Conservation (phyloP, 1,140 invertebrate genomes). For the Chymomyza costata region DNA sequence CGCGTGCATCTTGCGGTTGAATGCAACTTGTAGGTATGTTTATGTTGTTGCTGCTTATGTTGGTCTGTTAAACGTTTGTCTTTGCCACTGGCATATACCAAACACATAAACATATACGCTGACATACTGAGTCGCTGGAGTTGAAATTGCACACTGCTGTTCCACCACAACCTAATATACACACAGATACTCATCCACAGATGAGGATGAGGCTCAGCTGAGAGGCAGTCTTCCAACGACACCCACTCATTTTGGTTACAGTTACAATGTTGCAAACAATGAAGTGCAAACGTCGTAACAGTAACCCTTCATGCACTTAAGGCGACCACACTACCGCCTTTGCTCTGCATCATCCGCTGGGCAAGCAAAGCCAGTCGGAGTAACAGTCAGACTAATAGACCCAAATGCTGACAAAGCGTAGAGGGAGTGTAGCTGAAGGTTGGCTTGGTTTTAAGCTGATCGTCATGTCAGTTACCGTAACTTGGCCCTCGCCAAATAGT, state of each 20-base stretch:
- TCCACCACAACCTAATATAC: too few relatives aligned
- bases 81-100: constrained; percentile 17
- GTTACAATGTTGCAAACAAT: background rate
- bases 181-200: background rate
- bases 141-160: constrained; percentile 26
- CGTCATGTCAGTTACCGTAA: too few relatives aligned
- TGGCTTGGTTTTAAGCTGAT: constrained; percentile 21
- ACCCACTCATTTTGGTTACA: constrained; percentile 12
- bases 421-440: background rate
- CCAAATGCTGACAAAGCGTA: constrained; percentile 16
- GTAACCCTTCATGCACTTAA: constrained; percentile 26
- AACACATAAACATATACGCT: constrained; percentile 4
- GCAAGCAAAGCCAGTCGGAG: constrained; percentile 4
- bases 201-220: background rate
- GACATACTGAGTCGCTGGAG: constrained; percentile 39
- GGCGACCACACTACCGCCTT: constrained; percentile 45
- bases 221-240: too few relatives aligned
- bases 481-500: too few relatives aligned
- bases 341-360: too few relatives aligned
- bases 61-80: constrained; percentile 35
- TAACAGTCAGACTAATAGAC: constrained; percentile 23
- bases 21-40: constrained; percentile 31
- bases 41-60: background rate
- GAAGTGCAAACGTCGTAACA: constrained; percentile 1
- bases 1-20: constrained; percentile 46